Base-by-base conservation (phyloP, 2,797 vertebrate species). In the Loriculus beryllinus region DNA sequence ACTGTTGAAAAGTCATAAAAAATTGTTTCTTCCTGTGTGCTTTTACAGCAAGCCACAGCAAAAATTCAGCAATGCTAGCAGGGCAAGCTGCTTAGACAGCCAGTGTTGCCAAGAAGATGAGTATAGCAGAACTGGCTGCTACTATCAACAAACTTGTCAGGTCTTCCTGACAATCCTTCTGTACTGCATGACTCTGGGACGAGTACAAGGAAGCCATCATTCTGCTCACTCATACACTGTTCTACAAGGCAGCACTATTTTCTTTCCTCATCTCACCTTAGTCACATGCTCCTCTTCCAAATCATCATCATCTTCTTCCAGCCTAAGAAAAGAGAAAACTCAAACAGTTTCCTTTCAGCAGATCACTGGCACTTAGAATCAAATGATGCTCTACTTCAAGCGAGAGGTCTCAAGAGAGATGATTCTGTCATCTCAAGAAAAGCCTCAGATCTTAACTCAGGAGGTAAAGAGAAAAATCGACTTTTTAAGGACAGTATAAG, bases 201-300 rank as follows among this genome's bases (percentile, higher is more conserved):
- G n/a, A 43, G 9, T 78, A 20, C 80, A 67, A 90, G 37, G 63
- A 89, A 91, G 49, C 56, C 29, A 5, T 40, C 59, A 64, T 40
- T 68, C 56, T 71, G 31, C 48, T 82, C 60, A 15, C 6, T 67
- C 42, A 28, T 33, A 35, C 23, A 8, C 35, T 65, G 23, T 48
- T 59, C 47, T 78, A 4, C 16, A 16, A 81, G 26, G 42, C 13
- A 21, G 12, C 21, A 75, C 42, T 52, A 49, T 35, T 56, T 28
- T 25, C 28, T 68, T 60, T 64, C 69, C 37, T 90, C 10, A 9
- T 80, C 96, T 96, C 57, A 99, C 99, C 99, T 99, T 99, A 28
- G 98, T 98, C 37, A 99, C 97, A 9, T 99, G 99, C 23, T 99
- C 99, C 91, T 99, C 99, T 60, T 99, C 98, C 67, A 99, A 96